A percentile compares a stretch with the other conserved stretches of the same genome.
These are phyloP conservation scores for Cololabis saira DNA, from an alignment of 2,113 vertebrate genomes.

Conservation along the genomic window DNA sequence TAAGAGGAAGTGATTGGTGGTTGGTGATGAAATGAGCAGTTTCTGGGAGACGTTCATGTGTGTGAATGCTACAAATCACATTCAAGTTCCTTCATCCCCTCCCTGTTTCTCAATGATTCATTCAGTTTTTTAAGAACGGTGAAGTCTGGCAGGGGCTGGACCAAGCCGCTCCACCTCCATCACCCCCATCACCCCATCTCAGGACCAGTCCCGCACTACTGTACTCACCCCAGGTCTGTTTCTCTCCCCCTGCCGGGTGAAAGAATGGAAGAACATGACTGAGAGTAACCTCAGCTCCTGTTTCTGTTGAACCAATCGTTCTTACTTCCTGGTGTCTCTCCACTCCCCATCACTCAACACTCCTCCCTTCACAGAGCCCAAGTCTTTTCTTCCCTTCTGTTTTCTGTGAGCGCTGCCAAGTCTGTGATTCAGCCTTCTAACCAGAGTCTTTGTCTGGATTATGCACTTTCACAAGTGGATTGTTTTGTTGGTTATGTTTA, in stretches of 20 bases:
- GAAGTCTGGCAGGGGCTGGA: slow-evolving; percentile 32
- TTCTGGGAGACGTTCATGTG: neutral
- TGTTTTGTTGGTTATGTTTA: neutral
- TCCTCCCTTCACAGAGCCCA: slow-evolving; percentile 10
- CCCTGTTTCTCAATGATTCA: slow-evolving; percentile 2
- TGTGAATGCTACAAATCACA: neutral
- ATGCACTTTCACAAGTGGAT: slow-evolving; percentile 17
- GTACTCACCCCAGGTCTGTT: slow-evolving; percentile 23
- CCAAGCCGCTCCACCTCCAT: slow-evolving; percentile 51
- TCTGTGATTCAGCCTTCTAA: slow-evolving; percentile 30
- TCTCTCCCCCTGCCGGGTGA: slow-evolving; percentile 17
- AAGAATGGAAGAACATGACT: slow-evolving; percentile 55
- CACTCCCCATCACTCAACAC: neutral
- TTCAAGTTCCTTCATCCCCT: neutral
- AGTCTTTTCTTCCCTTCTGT: slow-evolving; percentile 41
- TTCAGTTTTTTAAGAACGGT: slow-evolving; percentile 42
- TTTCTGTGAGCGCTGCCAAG: slow-evolving; percentile 40
- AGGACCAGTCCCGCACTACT: slow-evolving; percentile 37
- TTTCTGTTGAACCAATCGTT: slow-evolving; percentile 57
- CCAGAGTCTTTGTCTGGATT: slow-evolving; percentile 8
- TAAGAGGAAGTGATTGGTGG: slow-evolving; percentile 27
- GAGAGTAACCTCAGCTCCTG: slow-evolving; percentile 68
- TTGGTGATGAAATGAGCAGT: neutral
- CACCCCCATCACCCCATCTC: slow-evolving; percentile 66
- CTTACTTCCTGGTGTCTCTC: slow-evolving; percentile 61